Percentiles rank a stretch among this genome's conserved stretches.
Conservation (phyloP, 53 echinoderm and acorn worm species). For the Paelopatides confundens region DNA sequence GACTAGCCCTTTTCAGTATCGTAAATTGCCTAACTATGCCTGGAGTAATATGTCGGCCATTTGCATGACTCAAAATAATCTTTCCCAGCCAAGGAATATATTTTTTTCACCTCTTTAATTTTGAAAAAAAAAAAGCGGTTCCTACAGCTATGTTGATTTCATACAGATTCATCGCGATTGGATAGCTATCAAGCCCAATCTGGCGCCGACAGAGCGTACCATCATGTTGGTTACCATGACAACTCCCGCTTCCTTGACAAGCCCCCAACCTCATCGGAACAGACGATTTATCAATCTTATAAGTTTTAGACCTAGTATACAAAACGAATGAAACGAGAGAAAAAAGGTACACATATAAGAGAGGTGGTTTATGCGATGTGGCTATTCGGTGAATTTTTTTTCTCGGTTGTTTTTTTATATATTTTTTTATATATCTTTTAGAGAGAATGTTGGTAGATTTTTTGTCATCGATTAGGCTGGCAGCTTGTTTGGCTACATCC, state of each 20-base stretch:
- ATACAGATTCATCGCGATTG: slow-evolving; percentile 31
- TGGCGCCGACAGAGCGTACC: slow-evolving; percentile 50
- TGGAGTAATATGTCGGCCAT: not conserved
- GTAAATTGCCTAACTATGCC: not conserved
- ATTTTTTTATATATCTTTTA: too few relatives aligned
- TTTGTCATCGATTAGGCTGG: slow-evolving; percentile 28
- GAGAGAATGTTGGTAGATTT: slow-evolving; percentile 13
- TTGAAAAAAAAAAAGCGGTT: slow-evolving; percentile 7
- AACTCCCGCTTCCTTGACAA: slow-evolving; percentile 46
- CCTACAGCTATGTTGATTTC: slow-evolving; percentile 37
- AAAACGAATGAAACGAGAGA: not conserved
- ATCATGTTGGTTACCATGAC: slow-evolving; percentile 44
- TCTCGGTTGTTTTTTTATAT: not conserved
- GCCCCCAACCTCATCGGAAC: slow-evolving; percentile 27
- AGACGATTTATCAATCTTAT: slow-evolving; percentile 39
- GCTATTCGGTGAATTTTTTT: not conserved
- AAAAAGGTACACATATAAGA: not conserved
- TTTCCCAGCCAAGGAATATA: not conserved
- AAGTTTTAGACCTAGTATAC: not conserved
- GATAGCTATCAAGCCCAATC: slow-evolving; percentile 52
- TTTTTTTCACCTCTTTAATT: slow-evolving; percentile 36
- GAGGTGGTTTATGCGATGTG: not conserved
- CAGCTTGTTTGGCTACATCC: slow-evolving; percentile 38
- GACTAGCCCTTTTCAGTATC: too few relatives aligned
- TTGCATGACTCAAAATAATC: not conserved